phyloP scores from a whole-genome alignment of 1,140 invertebrate species.

The Anastrepha ludens region DNA sequence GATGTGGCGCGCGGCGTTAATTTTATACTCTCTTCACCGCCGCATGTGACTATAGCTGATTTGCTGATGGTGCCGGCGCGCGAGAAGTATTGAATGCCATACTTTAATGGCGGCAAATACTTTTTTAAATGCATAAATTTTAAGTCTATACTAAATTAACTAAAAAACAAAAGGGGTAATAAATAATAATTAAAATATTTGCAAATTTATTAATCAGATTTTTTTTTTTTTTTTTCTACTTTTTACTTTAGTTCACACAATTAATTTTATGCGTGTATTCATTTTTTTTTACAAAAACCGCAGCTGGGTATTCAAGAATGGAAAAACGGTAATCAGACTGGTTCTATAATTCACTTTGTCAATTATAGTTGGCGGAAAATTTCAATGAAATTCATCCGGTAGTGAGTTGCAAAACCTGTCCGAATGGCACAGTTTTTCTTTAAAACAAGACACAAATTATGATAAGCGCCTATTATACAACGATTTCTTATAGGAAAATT shows the following conservation, averaged over 20 bases:
- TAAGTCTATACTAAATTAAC: neutral
- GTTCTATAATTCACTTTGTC: too few relatives aligned
- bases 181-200: neutral
- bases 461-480: neutral
- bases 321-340: too few relatives aligned
- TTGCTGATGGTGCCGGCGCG: constrained; percentile 57
- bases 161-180: neutral
- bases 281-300: neutral
- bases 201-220: neutral
- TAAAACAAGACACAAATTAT: neutral
- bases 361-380: neutral
- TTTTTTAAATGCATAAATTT: neutral
- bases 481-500: neutral
- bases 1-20: constrained; percentile 57
- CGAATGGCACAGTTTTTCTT: neutral
- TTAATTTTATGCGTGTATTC: neutral
- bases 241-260: too few relatives aligned
- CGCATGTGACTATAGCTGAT: constrained; percentile 58
- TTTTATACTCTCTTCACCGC: constrained; percentile 58
- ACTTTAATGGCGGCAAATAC: neutral
- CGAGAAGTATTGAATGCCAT: constrained; percentile 55
- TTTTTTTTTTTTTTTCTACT: too few relatives aligned
- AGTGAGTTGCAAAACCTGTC: neutral
- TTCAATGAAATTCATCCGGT: too few relatives aligned
- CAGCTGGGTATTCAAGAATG: neutral